Base-by-base conservation (phyloP, 2,797 vertebrate species). In the Notoglanidium macrostoma region DNA sequence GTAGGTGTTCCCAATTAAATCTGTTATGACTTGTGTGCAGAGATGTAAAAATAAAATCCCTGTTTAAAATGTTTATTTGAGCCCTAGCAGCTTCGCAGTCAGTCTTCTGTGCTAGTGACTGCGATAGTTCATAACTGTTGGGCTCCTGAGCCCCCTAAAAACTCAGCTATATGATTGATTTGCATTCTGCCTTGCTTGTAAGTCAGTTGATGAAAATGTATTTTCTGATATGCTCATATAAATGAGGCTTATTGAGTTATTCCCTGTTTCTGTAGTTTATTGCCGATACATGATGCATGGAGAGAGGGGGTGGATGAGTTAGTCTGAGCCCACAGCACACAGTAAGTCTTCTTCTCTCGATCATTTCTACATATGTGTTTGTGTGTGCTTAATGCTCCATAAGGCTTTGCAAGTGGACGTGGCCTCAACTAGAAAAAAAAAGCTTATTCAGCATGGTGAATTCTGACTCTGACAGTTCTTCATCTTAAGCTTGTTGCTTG, bases 231-330 rank as follows among this genome's bases (percentile, higher is more conserved):
- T 77, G 1, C 21, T 78, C 9, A 67, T 78, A n/a, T 85, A n/a
- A 78, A 67, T 65, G 67, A 77, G 55, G n/a, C 21, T 35, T 35
- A 87, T 82, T 17, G 68, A n/a, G 40, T 87, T 77, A 19, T 67
- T 76, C 26, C 19, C 21, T 68, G 23, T 68, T 67, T 67, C 29
- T 79, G n/a, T 55, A 77, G 80, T 51, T 77, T 83, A n/a, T 74
- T 68, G 57, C 68, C 11, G 46, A 49, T 76, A 46, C 32, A 67
- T 32, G 46, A 83, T 87, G 81, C 70, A 83, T 55, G 59, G 67
- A 83, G 21, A 59, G 59, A 86, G 51, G 35, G 40, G 63, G 35
- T 86, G 76, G 51, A 72, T 40, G 76, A 87, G 70, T 51, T 87
- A 87, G 81, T 23, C 44, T 40, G 54, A 74, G 81, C 54, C 67